These are phyloP conservation scores for Eurytoma californica DNA, from an alignment of 2,888 invertebrate genomes.

Conservation along the genomic window DNA sequence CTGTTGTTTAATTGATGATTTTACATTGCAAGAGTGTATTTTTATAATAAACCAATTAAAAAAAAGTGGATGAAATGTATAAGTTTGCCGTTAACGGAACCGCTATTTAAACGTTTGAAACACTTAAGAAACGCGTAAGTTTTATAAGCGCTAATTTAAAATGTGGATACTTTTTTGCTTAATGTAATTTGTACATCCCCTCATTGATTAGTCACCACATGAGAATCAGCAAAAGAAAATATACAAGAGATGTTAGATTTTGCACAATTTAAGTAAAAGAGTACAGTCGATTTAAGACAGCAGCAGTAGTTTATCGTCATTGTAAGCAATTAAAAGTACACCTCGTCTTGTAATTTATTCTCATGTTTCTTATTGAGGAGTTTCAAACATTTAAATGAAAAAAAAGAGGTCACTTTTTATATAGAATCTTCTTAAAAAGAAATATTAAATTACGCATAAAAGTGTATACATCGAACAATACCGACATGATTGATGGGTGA, in stretches of 20 bases:
- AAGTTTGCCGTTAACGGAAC: background rate
- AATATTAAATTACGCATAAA: background rate
- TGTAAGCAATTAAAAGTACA: background rate
- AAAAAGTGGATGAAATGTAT: background rate
- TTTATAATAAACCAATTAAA: conserved; percentile 15
- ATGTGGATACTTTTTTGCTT: background rate
- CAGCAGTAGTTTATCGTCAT: background rate
- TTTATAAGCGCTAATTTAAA: conserved; percentile 5
- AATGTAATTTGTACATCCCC: conserved; percentile 15
- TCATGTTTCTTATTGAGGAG: background rate
- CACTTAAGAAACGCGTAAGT: background rate
- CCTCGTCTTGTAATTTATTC: background rate
- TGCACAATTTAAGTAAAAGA: conserved; percentile 10
- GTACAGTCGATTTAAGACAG: background rate
- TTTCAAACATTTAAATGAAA: conserved; percentile 20
- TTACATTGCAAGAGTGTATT: conserved; percentile 11
- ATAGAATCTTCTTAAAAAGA: background rate
- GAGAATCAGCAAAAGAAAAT: background rate
- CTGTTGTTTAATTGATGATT: background rate
- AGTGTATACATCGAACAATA: conserved; percentile 16
- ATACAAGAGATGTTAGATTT: conserved; percentile 10
- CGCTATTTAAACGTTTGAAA: conserved; percentile 26
- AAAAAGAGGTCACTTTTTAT: background rate
- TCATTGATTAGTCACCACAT: background rate
- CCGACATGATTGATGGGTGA: no score